A percentile compares a stretch with the other conserved stretches of the same genome.
Evolutionary conservation across 2,888 invertebrate genomes (phyloP).

Genomic region (Syrista parreyssii): DNA sequence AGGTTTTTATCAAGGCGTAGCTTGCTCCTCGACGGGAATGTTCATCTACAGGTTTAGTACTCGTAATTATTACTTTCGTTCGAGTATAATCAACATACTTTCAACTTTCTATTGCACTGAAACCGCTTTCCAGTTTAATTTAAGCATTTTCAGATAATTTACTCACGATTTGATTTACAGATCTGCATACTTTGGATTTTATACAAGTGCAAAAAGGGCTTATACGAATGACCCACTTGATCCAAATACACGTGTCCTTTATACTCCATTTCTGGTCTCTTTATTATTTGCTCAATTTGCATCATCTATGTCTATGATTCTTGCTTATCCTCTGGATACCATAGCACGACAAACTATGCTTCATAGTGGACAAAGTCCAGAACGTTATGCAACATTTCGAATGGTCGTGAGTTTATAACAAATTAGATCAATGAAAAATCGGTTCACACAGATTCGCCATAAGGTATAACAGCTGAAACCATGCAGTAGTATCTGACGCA

Average conservation of each 20-base stretch:
- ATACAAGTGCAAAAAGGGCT: not conserved
- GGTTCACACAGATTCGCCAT: not conserved
- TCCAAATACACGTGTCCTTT: not conserved
- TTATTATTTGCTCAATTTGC: not conserved
- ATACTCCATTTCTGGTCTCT: not conserved
- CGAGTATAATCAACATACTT: not conserved
- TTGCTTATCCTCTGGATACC: slow-evolving; percentile 30
- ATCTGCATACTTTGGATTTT: slow-evolving; percentile 4
- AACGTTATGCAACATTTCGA: not conserved
- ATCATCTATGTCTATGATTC: not conserved
- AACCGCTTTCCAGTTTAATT: not conserved
- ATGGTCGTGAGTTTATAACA: not conserved
- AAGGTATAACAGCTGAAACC: not conserved
- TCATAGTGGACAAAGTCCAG: slow-evolving; percentile 16
- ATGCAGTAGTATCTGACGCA: not conserved
- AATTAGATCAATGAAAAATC: not conserved
- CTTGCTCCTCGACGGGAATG: not conserved
- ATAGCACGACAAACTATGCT: slow-evolving; percentile 28
- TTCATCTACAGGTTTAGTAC: slow-evolving; percentile 6
- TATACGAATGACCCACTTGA: not conserved
- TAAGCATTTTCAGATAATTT: not conserved
- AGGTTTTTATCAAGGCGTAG: slow-evolving; percentile 5
- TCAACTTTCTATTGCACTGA: not conserved
- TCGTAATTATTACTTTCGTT: not conserved
- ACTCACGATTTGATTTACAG: not conserved